Evolutionary conservation across 2,113 vertebrate species (phyloP), one percentile per base, ranked within the genome.

Genomic region (Tychaedon coryphoeus): DNA sequence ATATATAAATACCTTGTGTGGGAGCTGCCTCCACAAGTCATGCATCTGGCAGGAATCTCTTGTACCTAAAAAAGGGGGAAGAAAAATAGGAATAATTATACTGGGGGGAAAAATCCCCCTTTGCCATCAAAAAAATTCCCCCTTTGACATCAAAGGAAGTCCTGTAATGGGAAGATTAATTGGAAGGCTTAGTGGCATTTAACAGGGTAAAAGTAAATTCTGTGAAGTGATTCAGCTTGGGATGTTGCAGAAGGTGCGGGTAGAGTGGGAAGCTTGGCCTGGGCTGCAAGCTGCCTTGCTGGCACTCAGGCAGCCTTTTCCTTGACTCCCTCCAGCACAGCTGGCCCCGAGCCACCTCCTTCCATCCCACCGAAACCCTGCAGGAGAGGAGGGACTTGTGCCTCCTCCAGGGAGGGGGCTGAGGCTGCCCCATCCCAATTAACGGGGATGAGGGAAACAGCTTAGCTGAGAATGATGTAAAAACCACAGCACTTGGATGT

Each of bases 131-230:
- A 96, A 70, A 96, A 96, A 97, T 93, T 95, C 96, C 96, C 93
- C 91, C 91, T 96, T 97, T 92, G 82, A 98, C 97, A 97, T 98
- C 98, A 98, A 98, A 98, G 96, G 93, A 96, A 97, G 96, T 98
- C 97, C 97, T 18, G 33, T 98, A 97, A 98, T 97, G 94, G 90
- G 93, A 97, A 90, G 96, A 97, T 98, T 98, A 97, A 97, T 98
- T 96, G 96, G 95, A 94, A 98, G 97, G 94, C 95, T 96, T 96
- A 97, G 95, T 96, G 97, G 97, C 96, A 97, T 98, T 97, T 96
- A 97, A 94, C 89, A 70, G 95, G 97, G 97, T 97, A 97, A 96
- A 96, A 97, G 97, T 80, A 95, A 97, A 81, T 92, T 92, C 97
- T 96, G 86, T 97, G 97, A 96, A 93, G 95, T 97, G 92, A 97